A percentile compares a stretch with the other conserved stretches of the same genome.
Conservation (phyloP, 2,797 vertebrate species). For the Halcyon smyrnensis region DNA sequence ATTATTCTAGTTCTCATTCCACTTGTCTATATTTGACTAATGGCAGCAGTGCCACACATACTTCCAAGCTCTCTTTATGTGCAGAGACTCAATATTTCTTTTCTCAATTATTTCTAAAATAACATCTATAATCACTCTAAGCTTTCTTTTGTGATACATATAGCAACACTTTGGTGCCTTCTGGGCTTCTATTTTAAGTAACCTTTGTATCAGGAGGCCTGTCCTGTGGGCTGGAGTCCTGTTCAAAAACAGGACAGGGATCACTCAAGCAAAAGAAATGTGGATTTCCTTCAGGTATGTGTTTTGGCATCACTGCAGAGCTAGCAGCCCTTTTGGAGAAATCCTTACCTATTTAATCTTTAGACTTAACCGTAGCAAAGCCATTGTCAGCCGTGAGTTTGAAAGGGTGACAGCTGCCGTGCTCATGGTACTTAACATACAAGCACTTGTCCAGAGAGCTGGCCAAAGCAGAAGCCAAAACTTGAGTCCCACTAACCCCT, state of each 20-base stretch:
- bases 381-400: not conserved
- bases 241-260: not conserved
- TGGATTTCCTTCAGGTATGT: not conserved
- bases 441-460: not conserved
- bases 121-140: conserved; percentile 32
- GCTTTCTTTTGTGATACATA: conserved; percentile 23
- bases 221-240: not conserved
- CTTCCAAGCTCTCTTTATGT: not conserved
- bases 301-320: not conserved
- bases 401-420: not conserved
- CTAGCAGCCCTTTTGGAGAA: not conserved
- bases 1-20: conserved; percentile 54
- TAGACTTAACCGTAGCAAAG: not conserved
- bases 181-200: conserved; percentile 1
- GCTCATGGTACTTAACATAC: not conserved
- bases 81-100: conserved; percentile 29
- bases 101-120: conserved; percentile 36
- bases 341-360: not conserved
- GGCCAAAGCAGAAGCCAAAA: not conserved
- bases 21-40: conserved; percentile 59
- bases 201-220: not conserved
- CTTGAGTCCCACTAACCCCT: not conserved
- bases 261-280: not conserved
- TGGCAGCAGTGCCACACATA: not conserved
- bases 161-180: not conserved